Conservation (phyloP, 2,113 vertebrate species). For the Plectropomus leopardus region DNA sequence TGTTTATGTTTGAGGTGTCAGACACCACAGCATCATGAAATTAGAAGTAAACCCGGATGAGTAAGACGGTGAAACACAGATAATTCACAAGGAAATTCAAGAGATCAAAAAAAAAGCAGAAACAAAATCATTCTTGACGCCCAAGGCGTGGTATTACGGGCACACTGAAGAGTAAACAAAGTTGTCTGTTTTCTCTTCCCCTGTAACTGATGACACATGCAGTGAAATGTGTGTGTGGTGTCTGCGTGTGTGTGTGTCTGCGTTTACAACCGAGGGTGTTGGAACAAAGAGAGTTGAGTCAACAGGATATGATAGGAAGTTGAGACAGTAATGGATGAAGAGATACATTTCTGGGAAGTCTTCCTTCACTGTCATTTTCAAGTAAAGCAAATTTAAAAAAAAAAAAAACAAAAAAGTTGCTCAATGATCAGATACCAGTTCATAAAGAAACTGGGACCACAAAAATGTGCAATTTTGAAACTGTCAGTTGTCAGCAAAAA, state of each 20-base stretch:
- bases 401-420: background rate
- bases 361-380: slow-evolving; percentile 83
- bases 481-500: no score
- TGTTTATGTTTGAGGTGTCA: background rate
- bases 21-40: background rate
- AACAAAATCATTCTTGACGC: slow-evolving; percentile 38
- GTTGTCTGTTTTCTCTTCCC: slow-evolving; percentile 65
- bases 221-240: slow-evolving; percentile 48
- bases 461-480: background rate
- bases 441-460: background rate
- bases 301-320: slow-evolving; percentile 96
- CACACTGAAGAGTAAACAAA: slow-evolving; percentile 71
- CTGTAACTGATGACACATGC: slow-evolving; percentile 73
- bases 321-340: slow-evolving; percentile 89
- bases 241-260: slow-evolving; percentile 87
- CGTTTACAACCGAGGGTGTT: slow-evolving; percentile 88
- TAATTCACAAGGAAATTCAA: slow-evolving; percentile 28
- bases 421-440: background rate
- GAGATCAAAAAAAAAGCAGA: background rate
- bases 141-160: slow-evolving; percentile 60
- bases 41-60: background rate
- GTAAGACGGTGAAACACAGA: background rate
- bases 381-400: slow-evolving; percentile 20
- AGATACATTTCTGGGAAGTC: slow-evolving; percentile 91
- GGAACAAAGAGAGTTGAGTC: slow-evolving; percentile 95